Base-by-base conservation (phyloP, 2,888 invertebrate genomes). In the Rotaria macrura region DNA sequence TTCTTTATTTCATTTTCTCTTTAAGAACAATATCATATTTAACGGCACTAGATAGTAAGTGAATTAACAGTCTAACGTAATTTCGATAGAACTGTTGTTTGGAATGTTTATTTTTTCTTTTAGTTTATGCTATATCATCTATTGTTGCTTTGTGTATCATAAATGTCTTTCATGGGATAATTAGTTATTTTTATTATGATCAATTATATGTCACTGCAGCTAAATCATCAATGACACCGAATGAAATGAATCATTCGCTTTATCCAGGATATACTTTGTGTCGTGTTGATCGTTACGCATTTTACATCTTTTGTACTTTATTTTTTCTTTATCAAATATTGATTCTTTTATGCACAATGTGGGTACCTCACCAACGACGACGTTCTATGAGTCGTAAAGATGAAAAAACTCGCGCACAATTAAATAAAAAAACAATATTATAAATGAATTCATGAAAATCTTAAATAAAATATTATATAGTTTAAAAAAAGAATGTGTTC, bases 181-280 rank as follows among this genome's bases (percentile, higher is more conserved):
- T 79, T 25, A n/a, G 79, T 79, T 79, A 79, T 79, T 23, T 79
- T n/a, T 79, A 79, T 79, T 79, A 79, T n/a, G n/a, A 25, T 79
- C 79, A 79, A 79, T 20, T 79, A 79, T 79, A 79, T 79, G 3
- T n/a, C 25, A 14, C 79, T 14, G 5, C 79, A n/a, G 43, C 43
- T 43, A 9, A 25, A 43, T 2, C 79, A 79, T 23, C 79, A 79
- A 43, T 79, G 12, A n/a, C 43, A n/a, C 34, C 40, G 0, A 43
- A 79, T n/a, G 9, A 25, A n/a, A 25, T 43, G 25, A 17, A 79
- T 43, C 43, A n/a, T 14, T 43, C 43, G n/a, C 43, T 79, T 2
- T 65, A 65, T 38, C 65, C 65, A 20, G 65, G 38, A 65, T 65
- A 65, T 65, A 34, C 65, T 6, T 34, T 65, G 14, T 65, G 65